Evolutionary conservation across 2,113 vertebrate genomes (phyloP).

Genomic region (Phrynocephalus versicolor): DNA sequence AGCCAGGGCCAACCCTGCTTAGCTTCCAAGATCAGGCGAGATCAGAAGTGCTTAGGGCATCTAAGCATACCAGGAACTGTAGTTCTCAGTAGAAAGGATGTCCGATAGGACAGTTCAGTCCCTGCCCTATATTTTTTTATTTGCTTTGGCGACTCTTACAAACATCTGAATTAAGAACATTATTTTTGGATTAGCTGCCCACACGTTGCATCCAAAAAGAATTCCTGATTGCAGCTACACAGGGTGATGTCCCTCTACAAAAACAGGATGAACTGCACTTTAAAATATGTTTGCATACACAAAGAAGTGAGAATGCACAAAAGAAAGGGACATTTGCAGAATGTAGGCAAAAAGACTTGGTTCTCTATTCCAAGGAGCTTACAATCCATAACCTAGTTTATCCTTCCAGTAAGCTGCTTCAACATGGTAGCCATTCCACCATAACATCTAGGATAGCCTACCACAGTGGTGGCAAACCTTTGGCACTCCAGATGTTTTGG

Average conservation of each 20-base stretch:
- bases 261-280: background rate
- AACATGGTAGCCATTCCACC: background rate
- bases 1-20: too few relatives aligned
- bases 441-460: background rate
- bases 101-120: background rate
- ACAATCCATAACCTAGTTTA: background rate
- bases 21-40: too few relatives aligned
- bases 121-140: background rate
- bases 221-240: background rate
- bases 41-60: too few relatives aligned
- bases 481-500: too few relatives aligned
- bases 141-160: too few relatives aligned
- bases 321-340: background rate
- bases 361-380: background rate
- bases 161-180: too few relatives aligned
- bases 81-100: background rate
- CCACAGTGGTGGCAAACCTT: too few relatives aligned
- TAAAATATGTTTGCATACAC: background rate
- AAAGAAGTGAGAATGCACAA: background rate
- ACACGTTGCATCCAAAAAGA: background rate
- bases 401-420: background rate
- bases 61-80: background rate
- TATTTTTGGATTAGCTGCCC: too few relatives aligned
- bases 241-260: background rate
- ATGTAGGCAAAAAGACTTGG: background rate